Conservation (phyloP, 1,140 invertebrate genomes). For the Dinothrombium tinctorium region DNA sequence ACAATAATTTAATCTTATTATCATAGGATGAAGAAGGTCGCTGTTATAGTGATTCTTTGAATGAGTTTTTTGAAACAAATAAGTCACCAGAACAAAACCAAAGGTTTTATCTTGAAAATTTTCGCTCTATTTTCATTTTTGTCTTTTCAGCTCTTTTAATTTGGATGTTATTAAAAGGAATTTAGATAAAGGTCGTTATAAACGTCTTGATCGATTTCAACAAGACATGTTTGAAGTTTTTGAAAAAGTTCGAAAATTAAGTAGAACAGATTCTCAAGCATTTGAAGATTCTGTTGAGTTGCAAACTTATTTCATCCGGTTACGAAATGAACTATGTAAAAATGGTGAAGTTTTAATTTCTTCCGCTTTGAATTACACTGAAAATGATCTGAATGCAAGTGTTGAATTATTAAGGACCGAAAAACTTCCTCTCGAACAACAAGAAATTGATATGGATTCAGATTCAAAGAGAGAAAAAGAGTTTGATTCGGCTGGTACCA, state of each 20-base stretch:
- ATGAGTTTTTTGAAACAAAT: slow-evolving; percentile 56
- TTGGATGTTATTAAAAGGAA: slow-evolving; percentile 29
- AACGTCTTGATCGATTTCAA: slow-evolving; percentile 78
- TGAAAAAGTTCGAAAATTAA: slow-evolving; percentile 59
- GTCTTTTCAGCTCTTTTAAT: slow-evolving; percentile 18
- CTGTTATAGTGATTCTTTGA: slow-evolving; percentile 85
- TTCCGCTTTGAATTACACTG: slow-evolving; percentile 55
- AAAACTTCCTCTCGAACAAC: slow-evolving; percentile 44
- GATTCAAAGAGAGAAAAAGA: slow-evolving; percentile 17
- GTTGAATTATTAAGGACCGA: slow-evolving; percentile 48
- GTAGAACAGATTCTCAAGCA: slow-evolving; percentile 61
- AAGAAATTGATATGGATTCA: slow-evolving; percentile 41
- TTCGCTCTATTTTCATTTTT: not conserved
- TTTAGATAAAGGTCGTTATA: slow-evolving; percentile 46
- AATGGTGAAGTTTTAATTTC: slow-evolving; percentile 56
- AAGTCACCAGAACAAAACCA: not conserved
- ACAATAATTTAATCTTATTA: not conserved
- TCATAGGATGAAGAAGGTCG: slow-evolving; percentile 73
- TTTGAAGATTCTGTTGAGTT: slow-evolving; percentile 86
- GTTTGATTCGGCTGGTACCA: slow-evolving; percentile 8
- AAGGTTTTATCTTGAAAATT: not conserved
- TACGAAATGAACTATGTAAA: slow-evolving; percentile 38
- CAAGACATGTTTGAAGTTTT: slow-evolving; percentile 86
- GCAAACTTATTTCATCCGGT: slow-evolving; percentile 66
- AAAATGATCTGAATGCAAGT: slow-evolving; percentile 40